phyloP scores from a whole-genome alignment of 2,113 vertebrate genomes.

The Xenopus borealis region DNA sequence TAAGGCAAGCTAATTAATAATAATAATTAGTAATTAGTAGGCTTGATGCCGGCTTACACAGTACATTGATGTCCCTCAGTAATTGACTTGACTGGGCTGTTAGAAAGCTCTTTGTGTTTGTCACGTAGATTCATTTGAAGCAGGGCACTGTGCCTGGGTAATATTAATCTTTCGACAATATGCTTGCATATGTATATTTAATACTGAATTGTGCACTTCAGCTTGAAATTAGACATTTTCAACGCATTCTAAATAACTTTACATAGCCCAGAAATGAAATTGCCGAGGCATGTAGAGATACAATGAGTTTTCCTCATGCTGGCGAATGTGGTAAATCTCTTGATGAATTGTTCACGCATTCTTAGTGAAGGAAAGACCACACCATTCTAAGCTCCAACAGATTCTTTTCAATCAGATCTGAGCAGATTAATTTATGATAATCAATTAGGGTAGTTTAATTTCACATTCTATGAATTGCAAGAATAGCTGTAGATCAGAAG shows the following conservation, averaged over 20 bases:
- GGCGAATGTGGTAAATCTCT: slow-evolving; percentile 13
- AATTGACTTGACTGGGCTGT: background rate
- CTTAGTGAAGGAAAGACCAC: slow-evolving; percentile 33
- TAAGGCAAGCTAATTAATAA: slow-evolving; percentile 1
- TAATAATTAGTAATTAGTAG: slow-evolving; percentile 6
- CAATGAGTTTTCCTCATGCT: slow-evolving; percentile 18
- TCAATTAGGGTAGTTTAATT: slow-evolving; percentile 41
- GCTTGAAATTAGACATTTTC: slow-evolving; percentile 11
- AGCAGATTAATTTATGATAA: slow-evolving; percentile 46
- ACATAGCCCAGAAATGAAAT: slow-evolving; percentile 25
- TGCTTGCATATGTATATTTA: slow-evolving; percentile 1
- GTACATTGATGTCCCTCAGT: background rate
- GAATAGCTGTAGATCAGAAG: slow-evolving; percentile 26
- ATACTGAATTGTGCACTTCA: background rate
- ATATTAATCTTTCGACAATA: background rate
- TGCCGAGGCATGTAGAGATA: slow-evolving; percentile 31
- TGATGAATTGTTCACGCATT: slow-evolving; percentile 41
- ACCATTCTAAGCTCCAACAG: slow-evolving; percentile 29
- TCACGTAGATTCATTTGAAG: background rate
- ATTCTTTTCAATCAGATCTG: slow-evolving; percentile 43
- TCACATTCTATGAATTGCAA: slow-evolving; percentile 40
- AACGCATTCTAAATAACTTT: slow-evolving; percentile 8
- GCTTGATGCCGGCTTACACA: background rate
- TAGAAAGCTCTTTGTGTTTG: background rate
- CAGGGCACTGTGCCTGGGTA: background rate